Conservation (phyloP, 2,888 invertebrate species). For the Rhodophaea formosa region DNA sequence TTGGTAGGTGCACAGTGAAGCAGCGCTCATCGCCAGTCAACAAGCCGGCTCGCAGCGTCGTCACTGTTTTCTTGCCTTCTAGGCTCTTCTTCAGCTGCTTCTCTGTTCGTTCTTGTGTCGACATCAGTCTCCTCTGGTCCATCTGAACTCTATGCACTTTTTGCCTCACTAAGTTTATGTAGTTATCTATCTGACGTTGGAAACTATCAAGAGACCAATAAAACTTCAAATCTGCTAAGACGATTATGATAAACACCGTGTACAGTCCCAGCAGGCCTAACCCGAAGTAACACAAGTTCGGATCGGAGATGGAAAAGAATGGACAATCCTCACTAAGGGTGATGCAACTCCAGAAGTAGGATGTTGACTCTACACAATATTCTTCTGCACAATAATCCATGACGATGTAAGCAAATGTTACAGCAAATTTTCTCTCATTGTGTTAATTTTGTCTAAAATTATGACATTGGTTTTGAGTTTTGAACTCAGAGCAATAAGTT, state of each 20-base stretch:
- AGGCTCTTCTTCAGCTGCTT: constrained; percentile 51
- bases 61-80: constrained; percentile 46
- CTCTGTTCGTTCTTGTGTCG: constrained; percentile 52
- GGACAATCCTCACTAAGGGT: constrained; percentile 57
- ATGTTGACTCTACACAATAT: constrained; percentile 33
- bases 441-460: not conserved
- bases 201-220: constrained; percentile 58
- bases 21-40: constrained; percentile 27
- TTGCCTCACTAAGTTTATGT: constrained; percentile 49
- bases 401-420: constrained; percentile 20
- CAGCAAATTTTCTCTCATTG: constrained; percentile 20
- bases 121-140: constrained; percentile 51
- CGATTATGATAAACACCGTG: constrained; percentile 44
- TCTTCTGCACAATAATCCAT: constrained; percentile 20
- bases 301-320: constrained; percentile 48
- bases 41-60: constrained; percentile 43
- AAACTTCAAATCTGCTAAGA: constrained; percentile 57
- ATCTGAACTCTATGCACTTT: constrained; percentile 54
- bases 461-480: not conserved
- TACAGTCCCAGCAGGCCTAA: constrained; percentile 51
- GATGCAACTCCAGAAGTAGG: constrained; percentile 65
- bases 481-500: too few relatives aligned
- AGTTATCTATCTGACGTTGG: constrained; percentile 52
- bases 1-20: constrained; percentile 29
- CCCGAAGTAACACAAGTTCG: constrained; percentile 57